Conservation (phyloP, 2,888 invertebrate genomes). For the Dryobota labecula region DNA sequence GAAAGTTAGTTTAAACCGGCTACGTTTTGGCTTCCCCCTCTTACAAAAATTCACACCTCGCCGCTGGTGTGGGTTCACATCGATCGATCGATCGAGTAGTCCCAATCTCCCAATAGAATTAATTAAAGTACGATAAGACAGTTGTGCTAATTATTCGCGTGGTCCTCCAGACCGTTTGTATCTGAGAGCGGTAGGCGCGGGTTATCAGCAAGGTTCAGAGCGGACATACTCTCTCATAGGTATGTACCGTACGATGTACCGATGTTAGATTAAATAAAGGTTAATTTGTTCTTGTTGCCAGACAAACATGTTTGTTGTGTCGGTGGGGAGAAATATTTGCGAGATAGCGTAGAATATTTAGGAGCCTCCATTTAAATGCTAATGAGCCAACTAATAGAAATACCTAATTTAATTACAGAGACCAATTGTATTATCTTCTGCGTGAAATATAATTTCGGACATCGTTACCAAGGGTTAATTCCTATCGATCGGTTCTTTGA, state of each 20-base stretch:
- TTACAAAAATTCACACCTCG: no score
- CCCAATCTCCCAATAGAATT: constrained; percentile 74
- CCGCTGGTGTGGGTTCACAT: constrained; percentile 20
- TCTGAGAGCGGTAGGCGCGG: constrained; percentile 59
- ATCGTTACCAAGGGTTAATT: constrained; percentile 34
- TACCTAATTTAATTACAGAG: neutral
- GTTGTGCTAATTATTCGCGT: constrained; percentile 81
- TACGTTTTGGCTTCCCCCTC: no score
- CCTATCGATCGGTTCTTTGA: constrained; percentile 57
- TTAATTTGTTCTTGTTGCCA: constrained; percentile 70
- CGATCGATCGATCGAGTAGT: constrained; percentile 57
- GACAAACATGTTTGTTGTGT: constrained; percentile 53
- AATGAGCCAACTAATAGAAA: constrained; percentile 16
- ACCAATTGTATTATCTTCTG: neutral
- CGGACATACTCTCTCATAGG: constrained; percentile 46
- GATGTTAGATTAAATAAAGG: constrained; percentile 73
- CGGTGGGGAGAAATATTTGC: constrained; percentile 26
- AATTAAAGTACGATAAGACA: constrained; percentile 83
- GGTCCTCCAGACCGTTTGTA: constrained; percentile 59
- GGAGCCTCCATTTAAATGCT: neutral
- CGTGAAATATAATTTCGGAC: neutral
- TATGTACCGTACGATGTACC: constrained; percentile 28
- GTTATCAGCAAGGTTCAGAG: constrained; percentile 67
- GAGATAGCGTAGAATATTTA: neutral
- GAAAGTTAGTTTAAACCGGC: no score